Evolutionary conservation across 2,113 vertebrate species (phyloP).

Genomic region (Progne subis): DNA sequence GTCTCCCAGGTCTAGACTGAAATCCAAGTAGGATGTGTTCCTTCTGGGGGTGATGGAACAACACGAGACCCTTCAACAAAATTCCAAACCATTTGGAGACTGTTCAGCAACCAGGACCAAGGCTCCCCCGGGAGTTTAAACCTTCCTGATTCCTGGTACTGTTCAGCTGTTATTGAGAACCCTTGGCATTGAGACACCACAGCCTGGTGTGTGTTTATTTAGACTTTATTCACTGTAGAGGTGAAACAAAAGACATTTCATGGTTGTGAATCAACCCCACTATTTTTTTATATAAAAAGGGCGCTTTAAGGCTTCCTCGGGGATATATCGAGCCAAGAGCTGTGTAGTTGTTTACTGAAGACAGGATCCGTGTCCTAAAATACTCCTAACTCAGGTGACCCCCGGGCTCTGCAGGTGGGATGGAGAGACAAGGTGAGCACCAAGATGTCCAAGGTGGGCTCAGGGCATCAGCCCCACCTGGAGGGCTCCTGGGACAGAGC

Average conservation of each 20-base stretch:
- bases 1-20: background rate
- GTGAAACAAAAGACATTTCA: background rate
- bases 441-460: background rate
- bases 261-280: background rate
- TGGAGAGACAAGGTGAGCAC: background rate
- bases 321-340: background rate
- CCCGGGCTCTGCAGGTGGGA: background rate
- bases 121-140: background rate
- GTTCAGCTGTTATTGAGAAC: background rate
- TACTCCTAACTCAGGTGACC: background rate
- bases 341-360: background rate
- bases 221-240: background rate
- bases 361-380: background rate
- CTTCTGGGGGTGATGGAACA: background rate
- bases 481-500: background rate
- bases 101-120: background rate
- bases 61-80: rapidly evolving
- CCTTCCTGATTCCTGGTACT: background rate
- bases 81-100: background rate
- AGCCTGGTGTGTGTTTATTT: background rate
- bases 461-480: background rate
- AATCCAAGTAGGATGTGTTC: background rate
- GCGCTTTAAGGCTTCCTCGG: background rate
- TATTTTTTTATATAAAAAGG: background rate
- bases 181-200: background rate